Conservation (phyloP, 1,140 invertebrate species). For the Zaprionus lachaisei region DNA sequence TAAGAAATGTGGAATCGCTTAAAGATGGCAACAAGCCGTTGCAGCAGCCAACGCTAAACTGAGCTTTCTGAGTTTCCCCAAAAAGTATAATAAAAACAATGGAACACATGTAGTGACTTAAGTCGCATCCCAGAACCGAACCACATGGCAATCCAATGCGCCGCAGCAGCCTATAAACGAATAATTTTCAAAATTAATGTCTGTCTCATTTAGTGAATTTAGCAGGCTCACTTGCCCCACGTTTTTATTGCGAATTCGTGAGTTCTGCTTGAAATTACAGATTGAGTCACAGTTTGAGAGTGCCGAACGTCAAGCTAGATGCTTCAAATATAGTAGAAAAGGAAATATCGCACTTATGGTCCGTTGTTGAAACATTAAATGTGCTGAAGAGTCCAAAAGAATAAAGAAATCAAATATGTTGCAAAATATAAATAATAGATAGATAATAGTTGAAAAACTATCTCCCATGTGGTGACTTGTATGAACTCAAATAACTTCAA, state of each 20-base stretch:
- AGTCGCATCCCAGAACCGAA: constrained; percentile 10
- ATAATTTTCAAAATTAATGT: constrained; percentile 36
- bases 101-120: constrained; percentile 61
- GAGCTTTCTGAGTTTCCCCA: constrained; percentile 50
- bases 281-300: constrained; percentile 28
- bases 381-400: neutral
- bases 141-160: constrained; percentile 44
- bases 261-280: constrained; percentile 67
- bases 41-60: constrained; percentile 43
- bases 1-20: constrained; percentile 79
- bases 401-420: neutral
- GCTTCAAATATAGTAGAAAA: neutral
- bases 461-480: no score
- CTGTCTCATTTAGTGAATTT: constrained; percentile 21
- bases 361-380: neutral
- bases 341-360: neutral
- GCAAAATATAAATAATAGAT: neutral
- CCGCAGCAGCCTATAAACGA: constrained; percentile 26
- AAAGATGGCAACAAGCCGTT: constrained; percentile 57
- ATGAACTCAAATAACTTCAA: no score
- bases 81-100: constrained; percentile 29
- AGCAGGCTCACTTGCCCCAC: constrained; percentile 58
- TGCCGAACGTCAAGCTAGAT: neutral
- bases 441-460: neutral
- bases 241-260: constrained; percentile 80